Percentiles rank a stretch among this genome's conserved stretches.
These are phyloP conservation scores for Chrysocyon brachyurus DNA, from an alignment of 2,797 vertebrate genomes.

Conservation along the genomic window DNA sequence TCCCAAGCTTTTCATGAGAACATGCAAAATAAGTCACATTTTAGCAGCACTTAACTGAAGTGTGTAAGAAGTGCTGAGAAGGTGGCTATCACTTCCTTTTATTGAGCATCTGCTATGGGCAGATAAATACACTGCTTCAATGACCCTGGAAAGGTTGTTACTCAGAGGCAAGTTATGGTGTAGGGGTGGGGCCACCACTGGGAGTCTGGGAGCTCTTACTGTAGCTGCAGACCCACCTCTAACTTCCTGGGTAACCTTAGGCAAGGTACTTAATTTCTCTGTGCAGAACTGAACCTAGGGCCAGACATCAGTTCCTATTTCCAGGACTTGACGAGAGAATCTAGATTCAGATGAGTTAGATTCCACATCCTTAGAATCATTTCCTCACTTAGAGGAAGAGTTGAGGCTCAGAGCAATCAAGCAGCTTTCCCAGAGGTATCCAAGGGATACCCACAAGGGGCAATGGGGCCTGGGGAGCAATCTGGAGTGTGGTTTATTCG, in stretches of 20 bases:
- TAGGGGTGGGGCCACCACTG: neutral
- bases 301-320: neutral
- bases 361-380: neutral
- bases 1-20: neutral
- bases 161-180: neutral
- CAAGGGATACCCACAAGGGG: neutral
- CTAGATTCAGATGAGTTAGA: neutral
- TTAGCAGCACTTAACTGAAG: neutral
- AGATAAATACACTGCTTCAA: neutral
- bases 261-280: slow-evolving; percentile 1
- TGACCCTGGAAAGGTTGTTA: neutral
- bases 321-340: neutral
- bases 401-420: neutral
- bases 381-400: neutral
- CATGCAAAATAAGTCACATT: slow-evolving; percentile 18
- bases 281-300: neutral
- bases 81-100: neutral
- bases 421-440: neutral
- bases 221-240: neutral
- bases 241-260: neutral
- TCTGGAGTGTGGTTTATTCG: neutral
- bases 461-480: neutral
- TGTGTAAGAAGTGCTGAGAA: neutral
- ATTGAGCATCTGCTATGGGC: neutral
- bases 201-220: neutral